Evolutionary conservation across 2,888 invertebrate species (phyloP).

Genomic region (Hetaerina titia): DNA sequence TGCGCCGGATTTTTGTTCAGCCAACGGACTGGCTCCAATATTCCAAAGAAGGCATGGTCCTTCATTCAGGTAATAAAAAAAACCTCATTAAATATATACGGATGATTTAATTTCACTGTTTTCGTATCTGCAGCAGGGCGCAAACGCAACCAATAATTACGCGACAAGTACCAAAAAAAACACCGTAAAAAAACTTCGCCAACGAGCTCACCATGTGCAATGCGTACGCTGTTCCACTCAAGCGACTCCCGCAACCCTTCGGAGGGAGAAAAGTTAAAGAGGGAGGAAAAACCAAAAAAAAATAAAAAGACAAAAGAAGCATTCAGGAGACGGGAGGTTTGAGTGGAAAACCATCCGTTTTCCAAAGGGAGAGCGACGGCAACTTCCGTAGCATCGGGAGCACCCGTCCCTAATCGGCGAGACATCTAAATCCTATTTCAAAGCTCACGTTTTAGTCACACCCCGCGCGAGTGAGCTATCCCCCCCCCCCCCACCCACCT

Average conservation of each 20-base stretch:
- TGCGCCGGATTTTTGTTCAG: neutral
- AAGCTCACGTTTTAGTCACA: conserved; percentile 45
- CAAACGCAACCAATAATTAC: conserved; percentile 20
- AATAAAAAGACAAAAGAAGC: neutral
- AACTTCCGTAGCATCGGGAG: neutral
- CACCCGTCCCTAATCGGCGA: conserved; percentile 37
- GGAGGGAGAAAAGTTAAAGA: neutral
- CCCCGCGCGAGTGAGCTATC: neutral
- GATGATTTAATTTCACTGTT: conserved; percentile 18
- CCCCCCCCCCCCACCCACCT: neutral
- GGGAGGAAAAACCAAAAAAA: neutral
- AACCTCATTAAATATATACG: neutral
- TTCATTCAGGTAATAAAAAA: neutral
- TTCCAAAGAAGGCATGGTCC: neutral
- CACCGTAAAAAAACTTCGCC: neutral
- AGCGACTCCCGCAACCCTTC: neutral
- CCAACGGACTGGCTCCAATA: neutral
- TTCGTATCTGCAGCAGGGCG: neutral
- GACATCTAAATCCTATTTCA: conserved; percentile 45
- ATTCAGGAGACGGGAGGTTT: neutral
- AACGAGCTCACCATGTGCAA: conserved; percentile 4
- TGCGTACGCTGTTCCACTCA: neutral
- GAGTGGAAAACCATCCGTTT: neutral
- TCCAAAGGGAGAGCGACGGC: neutral
- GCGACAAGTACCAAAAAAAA: neutral